Evolutionary conservation across 2,888 invertebrate genomes (phyloP), one percentile per base, ranked within the genome.

Genomic region (Suillia variegata): DNA sequence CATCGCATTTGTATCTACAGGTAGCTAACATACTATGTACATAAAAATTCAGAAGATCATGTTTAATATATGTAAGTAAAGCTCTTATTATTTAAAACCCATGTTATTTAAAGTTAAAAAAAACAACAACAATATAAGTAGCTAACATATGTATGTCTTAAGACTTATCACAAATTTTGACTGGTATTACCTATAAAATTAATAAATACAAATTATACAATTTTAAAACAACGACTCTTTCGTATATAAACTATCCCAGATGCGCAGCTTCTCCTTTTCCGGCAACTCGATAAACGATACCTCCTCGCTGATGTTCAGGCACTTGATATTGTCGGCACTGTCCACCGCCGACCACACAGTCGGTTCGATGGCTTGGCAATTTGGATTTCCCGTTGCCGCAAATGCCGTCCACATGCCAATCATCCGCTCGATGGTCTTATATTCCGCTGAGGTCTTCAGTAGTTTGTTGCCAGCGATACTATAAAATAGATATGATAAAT

Each of bases 401-500:
- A 82, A 82, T 6, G 71, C 62, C 0, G 76, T 77, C 75, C 78
- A 79, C 70, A 80, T 77, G 38, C 68, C 74, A 13, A 80, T 65
- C 78, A 82, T 76, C 17, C 79, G 72, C 58, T 80, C 69, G 12
- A 82, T 76, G 24, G 75, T 77, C 13, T 62, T 68, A 55, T 75
- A 80, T 57, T 82, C 82, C 2, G 15, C 38, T 0, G 73, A 66
- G 3, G 71, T 68, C 12, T 64, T 63, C 1, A 64, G 24, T 26
- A 78, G 58, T 50, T 70, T 76, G 0, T 62, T 61, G 0, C 76
- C 65, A 3, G 68, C 64, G 4, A 70, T 51, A 60, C 70, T 77
- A 33, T 76, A 74, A 38, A 82, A 82, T 1, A 81, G 52, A 50
- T 82, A 82, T 3, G 78, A 77, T 5, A 82, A 18, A 38, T 82